phyloP scores from a whole-genome alignment of 35 echinoderm and acorn worm genomes.

The Acanthaster planci region DNA sequence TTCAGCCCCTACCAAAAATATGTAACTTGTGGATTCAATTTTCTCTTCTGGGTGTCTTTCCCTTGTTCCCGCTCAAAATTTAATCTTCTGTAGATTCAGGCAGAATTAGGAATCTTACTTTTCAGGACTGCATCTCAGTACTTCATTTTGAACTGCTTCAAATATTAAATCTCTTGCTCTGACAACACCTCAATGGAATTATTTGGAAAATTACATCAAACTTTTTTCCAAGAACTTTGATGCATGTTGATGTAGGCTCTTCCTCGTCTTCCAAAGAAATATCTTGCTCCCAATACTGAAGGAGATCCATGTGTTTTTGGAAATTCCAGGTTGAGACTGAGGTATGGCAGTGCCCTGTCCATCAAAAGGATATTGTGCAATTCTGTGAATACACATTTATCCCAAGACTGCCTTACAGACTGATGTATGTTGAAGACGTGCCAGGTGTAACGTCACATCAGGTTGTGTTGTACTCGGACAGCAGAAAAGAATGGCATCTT shows the following conservation, averaged over 20 bases:
- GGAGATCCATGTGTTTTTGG: too few relatives aligned
- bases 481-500: not conserved
- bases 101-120: too few relatives aligned
- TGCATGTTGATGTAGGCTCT: too few relatives aligned
- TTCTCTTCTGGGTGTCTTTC: not conserved
- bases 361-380: not conserved
- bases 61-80: too few relatives aligned
- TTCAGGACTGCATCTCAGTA: too few relatives aligned
- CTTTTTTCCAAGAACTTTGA: too few relatives aligned
- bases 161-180: too few relatives aligned
- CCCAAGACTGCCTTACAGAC: not conserved
- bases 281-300: too few relatives aligned
- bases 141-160: too few relatives aligned
- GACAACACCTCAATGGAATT: too few relatives aligned
- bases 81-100: not conserved
- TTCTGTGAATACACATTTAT: not conserved
- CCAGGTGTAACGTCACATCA: not conserved
- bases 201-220: too few relatives aligned
- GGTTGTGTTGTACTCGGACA: not conserved
- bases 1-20: not conserved
- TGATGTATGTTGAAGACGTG: not conserved
- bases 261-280: too few relatives aligned
- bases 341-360: not conserved
- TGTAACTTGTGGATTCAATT: not conserved
- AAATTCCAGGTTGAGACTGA: not conserved